A percentile compares a stretch with the other conserved stretches of the same genome.
phyloP scores from a whole-genome alignment of 2,888 invertebrate species.

The Autographa pulchrina region DNA sequence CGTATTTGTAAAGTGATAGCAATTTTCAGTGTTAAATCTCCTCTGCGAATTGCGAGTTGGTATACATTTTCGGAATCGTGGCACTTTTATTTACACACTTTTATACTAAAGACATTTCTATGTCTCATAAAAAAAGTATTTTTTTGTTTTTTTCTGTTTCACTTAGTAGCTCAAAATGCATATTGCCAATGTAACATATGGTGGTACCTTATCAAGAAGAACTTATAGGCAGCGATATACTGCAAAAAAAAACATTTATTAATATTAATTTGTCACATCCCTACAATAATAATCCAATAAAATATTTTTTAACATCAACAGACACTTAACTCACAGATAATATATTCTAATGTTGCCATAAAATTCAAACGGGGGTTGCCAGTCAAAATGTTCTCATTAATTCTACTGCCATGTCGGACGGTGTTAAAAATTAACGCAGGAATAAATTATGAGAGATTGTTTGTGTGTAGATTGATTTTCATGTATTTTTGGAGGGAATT shows the following conservation, averaged over 20 bases:
- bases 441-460: conserved; percentile 39
- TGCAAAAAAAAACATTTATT: neutral
- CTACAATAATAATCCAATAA: conserved; percentile 22
- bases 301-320: conserved; percentile 47
- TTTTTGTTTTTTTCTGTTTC: no score
- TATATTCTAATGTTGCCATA: conserved; percentile 62
- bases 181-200: no score
- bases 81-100: no score
- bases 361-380: conserved; percentile 61
- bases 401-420: conserved; percentile 38
- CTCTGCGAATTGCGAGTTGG: no score
- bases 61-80: no score
- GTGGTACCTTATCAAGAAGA: no score
- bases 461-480: conserved; percentile 37
- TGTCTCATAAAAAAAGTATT: no score
- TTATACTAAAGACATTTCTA: no score
- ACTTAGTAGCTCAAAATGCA: no score
- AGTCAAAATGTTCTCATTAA: conserved; percentile 53
- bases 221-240: no score
- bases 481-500: conserved; percentile 25
- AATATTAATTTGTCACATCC: neutral
- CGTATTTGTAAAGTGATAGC: neutral
- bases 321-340: conserved; percentile 55
- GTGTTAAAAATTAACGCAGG: conserved; percentile 56
- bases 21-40: neutral